A percentile compares a stretch with the other conserved stretches of the same genome.
These are phyloP conservation scores for Tigriopus californicus DNA, from an alignment of 2,888 invertebrate species.

Conservation along the genomic window DNA sequence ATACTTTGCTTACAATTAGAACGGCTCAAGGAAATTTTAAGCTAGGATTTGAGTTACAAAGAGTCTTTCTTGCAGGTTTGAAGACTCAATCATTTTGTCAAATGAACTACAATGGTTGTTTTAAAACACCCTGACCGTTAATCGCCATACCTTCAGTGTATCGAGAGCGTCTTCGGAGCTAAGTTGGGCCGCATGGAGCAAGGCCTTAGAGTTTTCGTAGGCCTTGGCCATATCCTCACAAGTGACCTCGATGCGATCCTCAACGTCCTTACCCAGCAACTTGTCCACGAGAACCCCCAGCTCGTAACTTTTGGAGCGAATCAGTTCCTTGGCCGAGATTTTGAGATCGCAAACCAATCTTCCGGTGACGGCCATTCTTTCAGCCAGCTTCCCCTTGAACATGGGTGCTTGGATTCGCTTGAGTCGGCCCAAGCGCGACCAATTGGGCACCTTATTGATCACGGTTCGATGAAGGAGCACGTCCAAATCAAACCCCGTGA, in stretches of 20 bases:
- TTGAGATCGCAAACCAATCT: slow-evolving; percentile 78
- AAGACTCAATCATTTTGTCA: background rate
- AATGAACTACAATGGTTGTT: slow-evolving; percentile 6
- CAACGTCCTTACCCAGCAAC: background rate
- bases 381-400: background rate
- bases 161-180: slow-evolving; percentile 7
- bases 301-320: slow-evolving; percentile 78
- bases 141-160: slow-evolving; percentile 27
- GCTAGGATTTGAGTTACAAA: background rate
- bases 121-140: slow-evolving; percentile 1
- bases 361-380: slow-evolving; percentile 32
- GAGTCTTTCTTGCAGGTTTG: background rate
- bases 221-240: background rate
- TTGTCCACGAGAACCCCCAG: slow-evolving; percentile 42
- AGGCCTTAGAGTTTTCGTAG: slow-evolving; percentile 1
- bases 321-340: slow-evolving; percentile 78
- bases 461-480: slow-evolving; percentile 67
- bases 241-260: background rate
- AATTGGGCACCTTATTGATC: slow-evolving; percentile 53
- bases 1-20: too few relatives aligned
- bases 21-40: too few relatives aligned
- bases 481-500: slow-evolving; percentile 71
- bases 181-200: background rate
- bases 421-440: slow-evolving; percentile 75
- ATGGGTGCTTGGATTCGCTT: slow-evolving; percentile 39